Conservation (phyloP, 2,888 invertebrate genomes). For the Yponomeuta evonymella region DNA sequence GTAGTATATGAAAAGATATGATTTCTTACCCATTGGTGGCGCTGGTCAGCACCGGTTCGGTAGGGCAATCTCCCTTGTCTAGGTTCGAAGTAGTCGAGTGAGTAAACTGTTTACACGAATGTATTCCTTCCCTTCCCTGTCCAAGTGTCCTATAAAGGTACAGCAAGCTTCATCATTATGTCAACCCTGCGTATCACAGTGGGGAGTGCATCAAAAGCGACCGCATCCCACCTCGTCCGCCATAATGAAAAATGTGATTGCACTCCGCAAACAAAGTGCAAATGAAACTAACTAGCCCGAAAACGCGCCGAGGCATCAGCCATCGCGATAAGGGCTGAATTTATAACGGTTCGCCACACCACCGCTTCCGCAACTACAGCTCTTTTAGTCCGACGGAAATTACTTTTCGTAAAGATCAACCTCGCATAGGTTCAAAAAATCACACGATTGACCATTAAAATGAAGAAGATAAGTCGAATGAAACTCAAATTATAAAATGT, state of each 20-base stretch:
- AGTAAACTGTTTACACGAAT: no score
- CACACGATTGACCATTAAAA: no score
- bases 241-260: slow-evolving; percentile 5
- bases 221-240: not conserved
- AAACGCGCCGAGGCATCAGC: slow-evolving; percentile 7
- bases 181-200: not conserved
- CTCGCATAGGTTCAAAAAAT: no score
- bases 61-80: no score
- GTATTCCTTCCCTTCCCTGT: not conserved
- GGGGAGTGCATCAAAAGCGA: not conserved
- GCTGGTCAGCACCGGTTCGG: no score
- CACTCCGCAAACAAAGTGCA: slow-evolving; percentile 11
- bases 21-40: no score
- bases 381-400: not conserved
- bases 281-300: slow-evolving; percentile 9
- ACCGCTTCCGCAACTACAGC: not conserved
- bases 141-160: not conserved
- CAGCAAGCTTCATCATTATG: not conserved
- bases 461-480: no score
- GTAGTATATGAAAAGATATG: no score
- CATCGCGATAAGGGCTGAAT: slow-evolving; percentile 11
- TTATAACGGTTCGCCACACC: slow-evolving; percentile 10
- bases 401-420: not conserved
- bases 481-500: no score
- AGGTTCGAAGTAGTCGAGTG: no score